Base-by-base conservation (phyloP, 2,888 invertebrate species). In the Pheosia gnoma region DNA sequence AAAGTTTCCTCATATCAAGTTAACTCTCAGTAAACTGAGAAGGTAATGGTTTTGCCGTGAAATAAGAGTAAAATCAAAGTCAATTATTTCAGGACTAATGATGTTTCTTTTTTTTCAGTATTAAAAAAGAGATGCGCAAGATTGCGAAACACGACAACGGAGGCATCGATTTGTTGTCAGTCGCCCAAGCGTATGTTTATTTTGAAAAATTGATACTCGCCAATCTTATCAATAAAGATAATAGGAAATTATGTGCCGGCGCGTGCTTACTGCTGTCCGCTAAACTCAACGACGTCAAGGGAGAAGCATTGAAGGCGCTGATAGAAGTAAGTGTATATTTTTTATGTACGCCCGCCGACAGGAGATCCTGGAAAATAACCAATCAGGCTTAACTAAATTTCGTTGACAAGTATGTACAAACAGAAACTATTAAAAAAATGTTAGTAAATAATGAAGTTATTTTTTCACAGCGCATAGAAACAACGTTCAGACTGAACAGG, bases 151-250 rank as follows among this genome's bases (percentile, higher is more conserved):
- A 96, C 79, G 98, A 98, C 87, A 95, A 95, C 77, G 96, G 96
- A 64, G 95, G 95, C 59, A 94, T 96, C 63, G 99, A 99, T 91
- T 93, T 98, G 65, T 94, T 99, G 66, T 98, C 98, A 0, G 97
- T 99, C 25, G 99, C 99, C 25, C 98, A 98, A 86, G 97, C 99
- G 0, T 99, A 98, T 84, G 99, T 99, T n/a, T 99, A 98, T 91
- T 99, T 99, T 89, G 99, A 99, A 88, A 98, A 98, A 86, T 94
- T 99, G 60, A 98, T 99, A 75, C 94, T 99, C 59, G 97, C 97
- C 72, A 97, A 97, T 83, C 94, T 98, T 65, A 98, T 99, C 59
- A 98, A 98, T 82, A 99, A 99, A 89, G 96, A 96, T 83, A 99
- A 99, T 85, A 95, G 99, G 56, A 99, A 99, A 90, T 93, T 98